Conservation (phyloP, 2,113 vertebrate species). For the Boulengeromyrus knoepffleri region DNA sequence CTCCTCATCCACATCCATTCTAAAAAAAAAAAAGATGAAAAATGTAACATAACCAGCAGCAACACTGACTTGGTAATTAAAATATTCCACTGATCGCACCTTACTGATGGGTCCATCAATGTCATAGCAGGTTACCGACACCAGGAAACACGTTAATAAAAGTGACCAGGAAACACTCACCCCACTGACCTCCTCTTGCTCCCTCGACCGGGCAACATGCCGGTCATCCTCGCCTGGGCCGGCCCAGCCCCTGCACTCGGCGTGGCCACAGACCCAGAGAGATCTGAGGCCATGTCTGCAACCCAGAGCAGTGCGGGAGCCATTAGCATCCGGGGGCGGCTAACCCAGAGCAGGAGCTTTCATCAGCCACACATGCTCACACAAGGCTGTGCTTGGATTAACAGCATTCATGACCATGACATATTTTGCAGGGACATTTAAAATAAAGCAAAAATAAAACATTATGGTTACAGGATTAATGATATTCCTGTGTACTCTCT, state of each 20-base stretch:
- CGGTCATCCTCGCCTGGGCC: conserved; percentile 85
- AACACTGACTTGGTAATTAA: background rate
- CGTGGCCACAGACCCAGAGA: conserved; percentile 78
- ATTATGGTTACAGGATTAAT: background rate
- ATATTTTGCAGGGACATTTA: background rate
- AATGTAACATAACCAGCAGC: background rate
- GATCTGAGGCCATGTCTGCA: conserved; percentile 87
- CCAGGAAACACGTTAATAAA: background rate
- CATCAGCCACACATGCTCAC: background rate
- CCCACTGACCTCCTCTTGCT: conserved; percentile 87
- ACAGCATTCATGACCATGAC: background rate
- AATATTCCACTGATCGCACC: background rate
- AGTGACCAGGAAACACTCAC: conserved; percentile 46
- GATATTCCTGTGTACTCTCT: background rate
- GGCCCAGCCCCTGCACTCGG: conserved; percentile 73
- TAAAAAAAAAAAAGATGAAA: conserved; percentile 51
- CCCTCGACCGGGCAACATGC: conserved; percentile 78
- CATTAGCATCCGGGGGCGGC: background rate
- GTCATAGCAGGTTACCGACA: background rate
- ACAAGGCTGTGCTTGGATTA: background rate
- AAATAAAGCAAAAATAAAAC: background rate
- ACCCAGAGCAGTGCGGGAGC: conserved; percentile 1
- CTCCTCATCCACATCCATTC: conserved; percentile 97
- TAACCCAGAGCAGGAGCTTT: background rate
- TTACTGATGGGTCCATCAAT: background rate